Conservation (phyloP, 1,140 invertebrate genomes). For the Drosophila sechellia region DNA sequence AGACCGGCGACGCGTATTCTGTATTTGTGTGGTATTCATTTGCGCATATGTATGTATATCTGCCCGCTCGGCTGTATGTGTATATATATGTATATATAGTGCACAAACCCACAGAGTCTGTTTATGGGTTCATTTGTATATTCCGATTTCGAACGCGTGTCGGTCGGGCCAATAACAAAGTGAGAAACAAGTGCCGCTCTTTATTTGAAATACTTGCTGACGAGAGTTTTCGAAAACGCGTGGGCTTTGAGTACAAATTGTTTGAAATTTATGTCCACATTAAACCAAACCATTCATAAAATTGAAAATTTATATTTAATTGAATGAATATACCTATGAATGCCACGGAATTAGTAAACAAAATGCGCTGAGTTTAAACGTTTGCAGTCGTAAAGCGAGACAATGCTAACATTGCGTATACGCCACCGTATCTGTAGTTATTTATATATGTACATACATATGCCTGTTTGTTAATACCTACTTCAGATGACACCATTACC, state of each 20-base stretch:
- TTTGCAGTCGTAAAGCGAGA: background rate
- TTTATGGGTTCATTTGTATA: constrained; percentile 51
- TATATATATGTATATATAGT: background rate
- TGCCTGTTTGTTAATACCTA: background rate
- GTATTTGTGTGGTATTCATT: constrained; percentile 31
- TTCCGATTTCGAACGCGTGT: constrained; percentile 53
- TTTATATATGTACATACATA: background rate
- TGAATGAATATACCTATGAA: constrained; percentile 16
- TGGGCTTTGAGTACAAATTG: constrained; percentile 29
- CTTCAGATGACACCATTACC: constrained; percentile 6
- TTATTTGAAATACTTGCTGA: constrained; percentile 48
- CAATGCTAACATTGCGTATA: constrained; percentile 19
- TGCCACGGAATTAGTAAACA: constrained; percentile 12
- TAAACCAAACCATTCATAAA: constrained; percentile 41
- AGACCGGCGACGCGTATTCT: constrained; percentile 41
- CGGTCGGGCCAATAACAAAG: constrained; percentile 40
- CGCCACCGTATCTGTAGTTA: constrained; percentile 12
- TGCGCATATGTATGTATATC: constrained; percentile 14
- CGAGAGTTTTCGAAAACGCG: constrained; percentile 12
- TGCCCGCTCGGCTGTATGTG: background rate
- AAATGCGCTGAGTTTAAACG: background rate
- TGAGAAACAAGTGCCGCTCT: constrained; percentile 55
- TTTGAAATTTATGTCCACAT: constrained; percentile 39
- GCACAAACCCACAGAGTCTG: constrained; percentile 39
- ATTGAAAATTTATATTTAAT: constrained; percentile 36